Evolutionary conservation across 2,888 invertebrate genomes (phyloP).

Genomic region (Onthophagus sagittarius): DNA sequence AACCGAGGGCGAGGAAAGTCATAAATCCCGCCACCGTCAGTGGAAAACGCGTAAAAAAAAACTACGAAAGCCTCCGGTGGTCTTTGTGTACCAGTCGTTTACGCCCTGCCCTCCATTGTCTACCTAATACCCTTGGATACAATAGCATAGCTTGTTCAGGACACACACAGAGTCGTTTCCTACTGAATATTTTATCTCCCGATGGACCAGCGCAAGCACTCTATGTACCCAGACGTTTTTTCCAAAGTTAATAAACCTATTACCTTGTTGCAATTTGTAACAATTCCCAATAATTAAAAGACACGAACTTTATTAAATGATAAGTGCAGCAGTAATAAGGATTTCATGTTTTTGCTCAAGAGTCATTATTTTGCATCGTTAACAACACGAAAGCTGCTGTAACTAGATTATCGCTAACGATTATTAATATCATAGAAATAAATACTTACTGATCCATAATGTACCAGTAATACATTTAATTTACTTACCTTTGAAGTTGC

Average conservation of each 20-base stretch:
- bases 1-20: background rate
- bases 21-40: constrained; percentile 1
- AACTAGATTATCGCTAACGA: too few species aligned
- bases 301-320: background rate
- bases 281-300: background rate
- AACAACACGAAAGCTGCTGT: too few species aligned
- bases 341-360: too few species aligned
- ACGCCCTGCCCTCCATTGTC: constrained; percentile 3
- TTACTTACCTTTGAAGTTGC: background rate
- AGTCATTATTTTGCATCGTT: too few species aligned
- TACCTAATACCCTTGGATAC: constrained; percentile 8
- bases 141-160: background rate
- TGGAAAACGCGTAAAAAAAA: constrained; percentile 3
- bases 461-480: background rate
- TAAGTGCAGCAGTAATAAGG: too few species aligned
- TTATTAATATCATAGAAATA: too few species aligned
- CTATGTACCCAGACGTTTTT: background rate
- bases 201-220: background rate
- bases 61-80: constrained; percentile 1
- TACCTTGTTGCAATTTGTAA: background rate
- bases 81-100: background rate
- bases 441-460: too few species aligned
- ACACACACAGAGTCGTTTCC: background rate
- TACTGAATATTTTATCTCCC: background rate
- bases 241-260: background rate